A percentile compares a stretch with the other conserved stretches of the same genome.
phyloP scores from a whole-genome alignment of 1,140 invertebrate genomes.

The Drosophila sulfurigaster region DNA sequence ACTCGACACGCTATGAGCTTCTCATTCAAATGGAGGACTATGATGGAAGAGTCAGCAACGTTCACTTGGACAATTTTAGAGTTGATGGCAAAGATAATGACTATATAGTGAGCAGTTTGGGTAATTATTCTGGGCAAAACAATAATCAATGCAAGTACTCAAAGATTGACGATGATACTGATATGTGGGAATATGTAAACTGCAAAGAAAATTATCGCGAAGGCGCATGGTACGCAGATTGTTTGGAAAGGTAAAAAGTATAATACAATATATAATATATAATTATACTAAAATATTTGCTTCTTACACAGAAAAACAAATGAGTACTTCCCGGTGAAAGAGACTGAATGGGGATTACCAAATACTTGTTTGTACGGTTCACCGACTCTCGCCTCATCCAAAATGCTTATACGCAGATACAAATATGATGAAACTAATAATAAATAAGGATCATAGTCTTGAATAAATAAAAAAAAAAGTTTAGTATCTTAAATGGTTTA shows the following conservation, averaged over 20 bases:
- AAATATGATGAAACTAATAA: no score
- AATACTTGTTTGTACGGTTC: no score
- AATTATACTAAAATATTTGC: background rate
- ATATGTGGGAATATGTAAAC: background rate
- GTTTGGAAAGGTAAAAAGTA: background rate
- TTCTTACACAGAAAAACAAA: background rate
- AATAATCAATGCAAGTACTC: background rate
- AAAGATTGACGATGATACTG: background rate
- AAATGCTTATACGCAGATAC: background rate
- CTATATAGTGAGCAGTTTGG: background rate
- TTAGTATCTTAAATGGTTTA: slow-evolving; percentile 36
- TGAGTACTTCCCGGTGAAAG: no score
- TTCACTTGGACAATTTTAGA: background rate
- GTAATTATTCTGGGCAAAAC: background rate
- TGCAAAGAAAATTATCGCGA: background rate
- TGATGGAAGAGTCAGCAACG: background rate
- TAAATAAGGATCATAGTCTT: no score
- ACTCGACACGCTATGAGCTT: background rate
- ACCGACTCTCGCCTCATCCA: no score
- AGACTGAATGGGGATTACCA: no score
- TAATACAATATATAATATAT: background rate
- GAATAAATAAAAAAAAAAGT: slow-evolving; percentile 4
- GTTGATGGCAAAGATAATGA: background rate
- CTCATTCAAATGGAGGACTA: background rate
- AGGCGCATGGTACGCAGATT: background rate